These are phyloP conservation scores for Caenorhabditis uteleia DNA, from an alignment of 2,888 invertebrate species.

Conservation along the genomic window DNA sequence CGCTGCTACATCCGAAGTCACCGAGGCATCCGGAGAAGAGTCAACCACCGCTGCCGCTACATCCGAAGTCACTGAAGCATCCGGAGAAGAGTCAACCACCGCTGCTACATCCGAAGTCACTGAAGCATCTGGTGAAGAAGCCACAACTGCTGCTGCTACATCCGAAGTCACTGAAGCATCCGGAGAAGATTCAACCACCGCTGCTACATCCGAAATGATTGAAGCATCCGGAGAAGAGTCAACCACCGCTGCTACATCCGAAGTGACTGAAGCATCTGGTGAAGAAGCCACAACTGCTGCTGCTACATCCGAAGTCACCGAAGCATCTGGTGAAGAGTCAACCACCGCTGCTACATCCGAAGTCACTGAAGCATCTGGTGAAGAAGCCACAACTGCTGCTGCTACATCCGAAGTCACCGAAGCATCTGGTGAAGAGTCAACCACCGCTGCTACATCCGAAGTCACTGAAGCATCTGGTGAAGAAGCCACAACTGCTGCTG, in stretches of 20 bases:
- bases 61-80: conserved; percentile 3
- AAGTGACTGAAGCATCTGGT: conserved; percentile 12
- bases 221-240: conserved; percentile 22
- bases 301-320: too few relatives aligned
- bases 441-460: conserved; percentile 3
- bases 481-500: conserved; percentile 20
- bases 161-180: conserved; percentile 13
- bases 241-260: conserved; percentile 3
- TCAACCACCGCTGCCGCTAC: conserved; percentile 10
- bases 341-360: background rate
- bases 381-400: conserved; percentile 11
- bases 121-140: conserved; percentile 10
- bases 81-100: conserved; percentile 15
- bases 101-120: conserved; percentile 6
- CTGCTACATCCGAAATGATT: too few relatives aligned
- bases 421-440: conserved; percentile 29
- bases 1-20: conserved; percentile 2
- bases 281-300: conserved; percentile 21
- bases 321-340: conserved; percentile 10
- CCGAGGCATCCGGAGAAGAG: conserved; percentile 24
- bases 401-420: conserved; percentile 6
- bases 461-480: conserved; percentile 31
- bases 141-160: conserved; percentile 5
- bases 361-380: conserved; percentile 6
- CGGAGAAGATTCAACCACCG: conserved; percentile 26